Evolutionary conservation across 2,888 invertebrate species (phyloP).

Genomic region (Drosophila bunnanda): DNA sequence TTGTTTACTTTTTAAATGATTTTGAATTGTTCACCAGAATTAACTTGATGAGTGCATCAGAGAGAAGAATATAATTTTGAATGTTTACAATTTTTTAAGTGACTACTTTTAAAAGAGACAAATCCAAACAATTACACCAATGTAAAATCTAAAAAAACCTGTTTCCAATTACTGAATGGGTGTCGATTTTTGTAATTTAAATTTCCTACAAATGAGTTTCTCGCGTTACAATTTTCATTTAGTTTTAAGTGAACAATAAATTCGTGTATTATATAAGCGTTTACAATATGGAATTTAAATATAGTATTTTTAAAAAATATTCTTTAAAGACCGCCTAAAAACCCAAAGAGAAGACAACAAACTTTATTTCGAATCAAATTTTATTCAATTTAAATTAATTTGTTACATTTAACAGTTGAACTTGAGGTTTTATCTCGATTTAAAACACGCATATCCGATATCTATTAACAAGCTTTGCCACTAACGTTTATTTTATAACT

Average conservation of each 20-base stretch:
- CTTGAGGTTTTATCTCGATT: conserved; percentile 57
- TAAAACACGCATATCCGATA: conserved; percentile 45
- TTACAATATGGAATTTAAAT: background rate
- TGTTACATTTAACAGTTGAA: conserved; percentile 71
- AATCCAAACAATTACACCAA: conserved; percentile 42
- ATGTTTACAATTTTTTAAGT: conserved; percentile 60
- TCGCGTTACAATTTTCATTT: background rate
- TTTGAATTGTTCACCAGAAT: conserved; percentile 33
- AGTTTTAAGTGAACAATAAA: conserved; percentile 13
- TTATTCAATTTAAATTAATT: conserved; percentile 53
- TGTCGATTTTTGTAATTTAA: background rate
- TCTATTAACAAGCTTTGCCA: conserved; percentile 39
- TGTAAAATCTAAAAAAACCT: conserved; percentile 33
- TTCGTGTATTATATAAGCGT: conserved; percentile 8
- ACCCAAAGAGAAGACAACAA: background rate
- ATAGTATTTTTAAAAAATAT: background rate
- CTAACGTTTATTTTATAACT: conserved; percentile 38
- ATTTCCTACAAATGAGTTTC: background rate
- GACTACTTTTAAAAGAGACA: conserved; percentile 41
- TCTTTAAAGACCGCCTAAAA: background rate
- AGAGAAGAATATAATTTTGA: conserved; percentile 44
- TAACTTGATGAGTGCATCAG: conserved; percentile 43
- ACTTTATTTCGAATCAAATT: conserved; percentile 42
- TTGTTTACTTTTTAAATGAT: conserved; percentile 32
- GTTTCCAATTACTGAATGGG: conserved; percentile 13